These are phyloP conservation scores for Epistrophella euchroma DNA, from an alignment of 2,888 invertebrate species.

Conservation along the genomic window DNA sequence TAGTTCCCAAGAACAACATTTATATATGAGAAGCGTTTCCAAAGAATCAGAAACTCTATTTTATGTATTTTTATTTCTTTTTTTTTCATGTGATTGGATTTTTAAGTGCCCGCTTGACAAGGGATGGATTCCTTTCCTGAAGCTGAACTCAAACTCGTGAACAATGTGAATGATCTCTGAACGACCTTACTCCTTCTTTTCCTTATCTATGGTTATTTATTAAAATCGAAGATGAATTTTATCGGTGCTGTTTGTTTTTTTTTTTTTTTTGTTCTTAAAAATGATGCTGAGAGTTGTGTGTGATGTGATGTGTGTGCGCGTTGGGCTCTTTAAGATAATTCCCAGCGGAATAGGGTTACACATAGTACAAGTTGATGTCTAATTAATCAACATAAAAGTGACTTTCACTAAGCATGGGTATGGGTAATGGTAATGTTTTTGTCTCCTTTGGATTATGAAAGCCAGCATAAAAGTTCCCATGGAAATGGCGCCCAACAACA, in stretches of 20 bases:
- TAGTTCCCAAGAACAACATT: constrained; percentile 65
- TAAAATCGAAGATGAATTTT: constrained; percentile 50
- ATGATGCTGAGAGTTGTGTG: not conserved
- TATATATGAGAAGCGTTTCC: constrained; percentile 51
- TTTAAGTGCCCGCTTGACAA: constrained; percentile 69
- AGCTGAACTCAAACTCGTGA: constrained; percentile 10
- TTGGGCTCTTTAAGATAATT: constrained; percentile 13
- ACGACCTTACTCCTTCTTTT: constrained; percentile 19
- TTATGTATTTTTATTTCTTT: constrained; percentile 64
- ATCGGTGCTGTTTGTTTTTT: constrained; percentile 32
- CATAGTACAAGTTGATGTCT: constrained; percentile 33
- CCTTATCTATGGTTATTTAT: constrained; percentile 52
- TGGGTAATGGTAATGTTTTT: constrained; percentile 35
- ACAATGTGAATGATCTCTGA: constrained; percentile 28
- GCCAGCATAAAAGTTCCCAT: constrained; percentile 47
- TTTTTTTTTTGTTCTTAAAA: constrained; percentile 6
- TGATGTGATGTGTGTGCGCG: not conserved
- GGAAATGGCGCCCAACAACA: constrained; percentile 27
- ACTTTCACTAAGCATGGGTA: constrained; percentile 63
- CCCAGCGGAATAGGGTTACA: constrained; percentile 9
- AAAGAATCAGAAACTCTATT: constrained; percentile 50
- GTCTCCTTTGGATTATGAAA: constrained; percentile 39
- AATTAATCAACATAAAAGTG: constrained; percentile 62
- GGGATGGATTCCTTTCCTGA: constrained; percentile 50
- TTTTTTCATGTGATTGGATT: constrained; percentile 68